phyloP scores from a whole-genome alignment of 2,113 vertebrate species.

The Salvelinus sp. region DNA sequence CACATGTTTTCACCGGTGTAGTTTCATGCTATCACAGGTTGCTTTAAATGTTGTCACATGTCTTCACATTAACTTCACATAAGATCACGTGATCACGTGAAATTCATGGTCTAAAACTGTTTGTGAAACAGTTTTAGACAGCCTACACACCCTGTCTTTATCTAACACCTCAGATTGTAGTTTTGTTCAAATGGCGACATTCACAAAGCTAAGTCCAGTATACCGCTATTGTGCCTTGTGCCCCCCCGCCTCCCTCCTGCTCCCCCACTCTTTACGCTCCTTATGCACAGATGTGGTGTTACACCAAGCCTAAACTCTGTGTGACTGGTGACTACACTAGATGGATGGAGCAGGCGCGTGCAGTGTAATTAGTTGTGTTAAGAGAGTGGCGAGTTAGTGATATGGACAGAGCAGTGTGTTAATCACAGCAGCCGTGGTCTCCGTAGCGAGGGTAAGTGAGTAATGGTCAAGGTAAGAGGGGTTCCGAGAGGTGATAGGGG shows the following conservation, averaged over 20 bases:
- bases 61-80: too few relatives aligned
- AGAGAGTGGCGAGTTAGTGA: constrained; percentile 56
- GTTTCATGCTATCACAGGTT: too few relatives aligned
- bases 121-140: too few relatives aligned
- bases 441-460: constrained; percentile 61
- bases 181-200: too few relatives aligned
- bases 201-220: background rate
- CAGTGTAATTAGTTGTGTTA: constrained; percentile 73
- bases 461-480: constrained; percentile 61
- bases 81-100: too few relatives aligned
- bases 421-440: constrained; percentile 69
- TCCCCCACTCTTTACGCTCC: background rate
- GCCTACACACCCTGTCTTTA: too few relatives aligned
- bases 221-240: background rate
- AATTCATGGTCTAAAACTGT: too few relatives aligned
- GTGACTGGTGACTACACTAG: constrained; percentile 9
- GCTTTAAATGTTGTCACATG: too few relatives aligned
- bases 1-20: too few relatives aligned
- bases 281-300: constrained; percentile 7
- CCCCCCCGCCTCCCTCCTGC: background rate
- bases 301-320: background rate
- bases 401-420: constrained; percentile 69
- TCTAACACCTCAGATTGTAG: too few relatives aligned
- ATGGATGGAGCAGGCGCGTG: constrained; percentile 50
- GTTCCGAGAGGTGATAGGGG: constrained; percentile 16